These are phyloP conservation scores for Axis porcinus DNA, from an alignment of 2,113 vertebrate species.

Conservation along the genomic window DNA sequence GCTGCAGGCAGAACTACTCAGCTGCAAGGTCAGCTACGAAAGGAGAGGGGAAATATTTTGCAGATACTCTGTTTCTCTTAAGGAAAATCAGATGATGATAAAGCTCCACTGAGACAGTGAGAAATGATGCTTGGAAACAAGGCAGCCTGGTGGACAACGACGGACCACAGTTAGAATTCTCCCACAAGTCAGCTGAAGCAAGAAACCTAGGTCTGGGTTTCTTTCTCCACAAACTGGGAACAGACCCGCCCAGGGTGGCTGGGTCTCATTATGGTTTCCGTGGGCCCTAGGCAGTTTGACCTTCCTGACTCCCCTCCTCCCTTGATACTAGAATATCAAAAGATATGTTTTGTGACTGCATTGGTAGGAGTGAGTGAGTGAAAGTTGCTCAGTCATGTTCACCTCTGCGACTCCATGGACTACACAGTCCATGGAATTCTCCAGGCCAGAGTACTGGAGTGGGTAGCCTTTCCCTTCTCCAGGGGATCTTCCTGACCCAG, in stretches of 20 bases:
- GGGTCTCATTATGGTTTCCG: neutral
- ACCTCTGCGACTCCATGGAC: neutral
- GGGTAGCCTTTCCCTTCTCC: neutral
- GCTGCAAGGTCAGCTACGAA: neutral
- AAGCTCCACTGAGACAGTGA: neutral
- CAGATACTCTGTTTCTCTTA: neutral
- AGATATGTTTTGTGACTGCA: neutral
- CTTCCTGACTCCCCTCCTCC: neutral
- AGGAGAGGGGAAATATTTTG: neutral
- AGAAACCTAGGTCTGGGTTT: neutral
- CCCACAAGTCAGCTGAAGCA: neutral
- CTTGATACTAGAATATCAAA: neutral
- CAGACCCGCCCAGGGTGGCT: neutral
- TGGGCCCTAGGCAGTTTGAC: neutral
- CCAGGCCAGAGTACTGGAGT: neutral
- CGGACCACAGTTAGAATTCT: neutral
- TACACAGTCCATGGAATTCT: neutral
- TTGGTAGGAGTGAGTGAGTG: neutral
- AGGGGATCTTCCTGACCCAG: neutral
- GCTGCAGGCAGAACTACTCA: neutral
- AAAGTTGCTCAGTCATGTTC: neutral
- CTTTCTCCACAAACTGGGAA: neutral
- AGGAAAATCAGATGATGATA: neutral
- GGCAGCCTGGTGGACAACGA: too few species aligned
- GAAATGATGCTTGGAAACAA: neutral